These are phyloP conservation scores for Cacatua alba DNA, from an alignment of 2,113 vertebrate genomes.

Conservation along the genomic window DNA sequence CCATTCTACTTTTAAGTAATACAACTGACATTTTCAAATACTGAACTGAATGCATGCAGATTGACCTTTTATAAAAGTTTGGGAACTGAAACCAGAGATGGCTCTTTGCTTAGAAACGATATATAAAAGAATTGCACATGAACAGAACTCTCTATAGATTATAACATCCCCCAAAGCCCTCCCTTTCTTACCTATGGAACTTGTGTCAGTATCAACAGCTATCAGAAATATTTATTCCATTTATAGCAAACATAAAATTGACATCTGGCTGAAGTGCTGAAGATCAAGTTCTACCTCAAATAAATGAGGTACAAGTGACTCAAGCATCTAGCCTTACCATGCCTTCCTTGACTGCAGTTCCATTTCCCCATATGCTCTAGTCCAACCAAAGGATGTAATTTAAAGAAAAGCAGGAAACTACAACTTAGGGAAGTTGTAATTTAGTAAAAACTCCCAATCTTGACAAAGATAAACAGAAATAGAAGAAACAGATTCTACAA, in stretches of 20 bases:
- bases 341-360: slow-evolving; percentile 30
- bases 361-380: slow-evolving; percentile 27
- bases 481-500: slow-evolving; percentile 9
- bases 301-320: not conserved
- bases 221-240: not conserved
- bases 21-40: not conserved
- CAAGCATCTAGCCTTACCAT: slow-evolving; percentile 54
- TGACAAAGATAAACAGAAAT: not conserved
- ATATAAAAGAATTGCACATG: not conserved
- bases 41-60: not conserved
- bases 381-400: slow-evolving; percentile 39
- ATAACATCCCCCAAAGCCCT: not conserved
- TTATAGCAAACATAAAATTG: not conserved
- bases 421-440: not conserved
- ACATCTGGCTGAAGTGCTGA: not conserved
- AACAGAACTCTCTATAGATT: not conserved
- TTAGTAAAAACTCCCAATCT: not conserved
- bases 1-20: not conserved
- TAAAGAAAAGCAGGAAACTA: slow-evolving; percentile 40
- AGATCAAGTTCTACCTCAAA: not conserved
- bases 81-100: not conserved
- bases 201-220: not conserved
- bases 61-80: not conserved
- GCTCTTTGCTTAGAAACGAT: not conserved
- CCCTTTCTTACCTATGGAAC: not conserved